Evolutionary conservation across 1,140 invertebrate species (phyloP).

Genomic region (Drosophila mojavensis): DNA sequence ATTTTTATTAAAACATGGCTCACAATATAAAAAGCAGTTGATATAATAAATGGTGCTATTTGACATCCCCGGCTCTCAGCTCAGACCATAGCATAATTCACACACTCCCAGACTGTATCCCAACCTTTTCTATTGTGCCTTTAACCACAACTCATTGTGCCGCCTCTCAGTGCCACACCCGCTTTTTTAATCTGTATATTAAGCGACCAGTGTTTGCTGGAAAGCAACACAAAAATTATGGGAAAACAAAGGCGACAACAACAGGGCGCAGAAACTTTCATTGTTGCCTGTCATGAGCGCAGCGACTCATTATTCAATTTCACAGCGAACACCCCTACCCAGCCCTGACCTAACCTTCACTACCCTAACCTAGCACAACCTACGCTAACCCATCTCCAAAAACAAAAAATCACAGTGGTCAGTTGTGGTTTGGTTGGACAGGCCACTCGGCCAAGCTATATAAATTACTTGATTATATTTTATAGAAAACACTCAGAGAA

Average conservation of each 20-base stretch:
- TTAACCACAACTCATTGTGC: slow-evolving; percentile 28
- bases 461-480: slow-evolving; percentile 77
- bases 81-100: neutral
- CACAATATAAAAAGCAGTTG: too few relatives aligned
- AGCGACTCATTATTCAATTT: slow-evolving; percentile 79
- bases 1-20: neutral
- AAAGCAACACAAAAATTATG: slow-evolving; percentile 33
- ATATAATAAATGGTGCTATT: slow-evolving; percentile 14
- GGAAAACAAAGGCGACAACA: slow-evolving; percentile 59
- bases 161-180: neutral
- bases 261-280: slow-evolving; percentile 70
- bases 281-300: slow-evolving; percentile 64
- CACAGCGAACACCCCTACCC: slow-evolving; percentile 50
- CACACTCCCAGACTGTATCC: neutral
- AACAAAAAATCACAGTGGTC: slow-evolving; percentile 70
- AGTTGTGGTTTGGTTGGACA: slow-evolving; percentile 19
- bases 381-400: neutral
- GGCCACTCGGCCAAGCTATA: slow-evolving; percentile 41
- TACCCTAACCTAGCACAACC: neutral
- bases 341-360: neutral
- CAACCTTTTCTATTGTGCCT: neutral
- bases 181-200: slow-evolving; percentile 43
- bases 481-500: slow-evolving; percentile 32
- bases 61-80: neutral
- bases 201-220: slow-evolving; percentile 11